A percentile compares a stretch with the other conserved stretches of the same genome.
Conservation (phyloP, 2,888 invertebrate species). For the Erannis defoliaria region DNA sequence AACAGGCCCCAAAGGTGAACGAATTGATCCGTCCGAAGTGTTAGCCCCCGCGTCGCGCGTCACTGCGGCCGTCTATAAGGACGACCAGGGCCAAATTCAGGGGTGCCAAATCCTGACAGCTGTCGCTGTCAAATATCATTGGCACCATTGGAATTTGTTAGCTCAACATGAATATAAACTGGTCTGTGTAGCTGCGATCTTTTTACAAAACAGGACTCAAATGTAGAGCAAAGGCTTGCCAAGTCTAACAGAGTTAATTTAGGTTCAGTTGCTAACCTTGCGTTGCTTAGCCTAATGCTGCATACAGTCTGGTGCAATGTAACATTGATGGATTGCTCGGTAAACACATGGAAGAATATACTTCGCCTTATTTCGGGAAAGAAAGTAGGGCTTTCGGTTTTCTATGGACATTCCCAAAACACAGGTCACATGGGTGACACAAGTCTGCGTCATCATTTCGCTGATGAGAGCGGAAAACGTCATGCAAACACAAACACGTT, state of each 20-base stretch:
- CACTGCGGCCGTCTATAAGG: conserved; percentile 60
- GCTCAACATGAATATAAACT: conserved; percentile 58
- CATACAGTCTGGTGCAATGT: neutral
- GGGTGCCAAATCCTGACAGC: conserved; percentile 35
- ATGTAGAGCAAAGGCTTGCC: neutral
- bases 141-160: conserved; percentile 40
- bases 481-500: no score
- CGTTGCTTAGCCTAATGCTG: neutral
- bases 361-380: no score
- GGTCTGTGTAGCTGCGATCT: conserved; percentile 52
- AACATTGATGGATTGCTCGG: no score
- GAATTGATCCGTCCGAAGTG: conserved; percentile 82
- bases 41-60: conserved; percentile 69
- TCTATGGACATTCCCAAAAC: no score
- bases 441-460: no score
- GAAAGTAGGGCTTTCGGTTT: no score
- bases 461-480: no score
- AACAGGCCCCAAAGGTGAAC: conserved; percentile 64
- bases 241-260: neutral
- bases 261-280: neutral
- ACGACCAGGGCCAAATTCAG: conserved; percentile 31
- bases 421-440: no score
- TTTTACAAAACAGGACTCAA: conserved; percentile 18
- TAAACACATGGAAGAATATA: no score
- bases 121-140: conserved; percentile 23